Evolutionary conservation across 2,888 invertebrate genomes (phyloP), one percentile per base, ranked within the genome.

Genomic region (Theristus sp.): DNA sequence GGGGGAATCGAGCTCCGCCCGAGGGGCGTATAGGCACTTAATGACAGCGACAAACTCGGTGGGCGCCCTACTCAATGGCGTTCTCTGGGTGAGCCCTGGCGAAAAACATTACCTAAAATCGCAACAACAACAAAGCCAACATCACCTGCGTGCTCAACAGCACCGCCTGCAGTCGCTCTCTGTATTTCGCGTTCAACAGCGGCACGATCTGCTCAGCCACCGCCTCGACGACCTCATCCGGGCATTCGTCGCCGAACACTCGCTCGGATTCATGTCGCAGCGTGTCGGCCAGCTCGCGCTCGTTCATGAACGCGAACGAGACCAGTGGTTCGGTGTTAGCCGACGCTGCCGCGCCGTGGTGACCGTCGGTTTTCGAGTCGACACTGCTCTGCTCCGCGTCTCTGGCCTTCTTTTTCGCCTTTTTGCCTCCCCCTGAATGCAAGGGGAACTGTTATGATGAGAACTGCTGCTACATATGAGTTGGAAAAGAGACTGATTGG

Each of bases 101-200:
- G n/a, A n/a, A n/a, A n/a, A n/a, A n/a, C n/a, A n/a, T n/a, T n/a
- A n/a, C n/a, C n/a, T n/a, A n/a, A n/a, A n/a, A n/a, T n/a, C n/a
- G n/a, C n/a, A n/a, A n/a, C n/a, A n/a, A n/a, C n/a, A n/a, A n/a
- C n/a, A n/a, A n/a, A n/a, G n/a, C n/a, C n/a, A n/a, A n/a, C n/a
- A n/a, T n/a, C n/a, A n/a, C 49, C 60, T 30, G 24, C 47, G 60
- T 26, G 17, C 22, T 60, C 31, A 62, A 24, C 24, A 56, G 49
- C 20, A 62, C 47, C 25, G 62, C 56, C 47, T 60, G 60, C 10
- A 60, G n/a, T 20, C 31, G 31, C 26, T 60, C 57, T 1, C 56
- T 6, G 27, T 55, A 62, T 56, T 60, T 46, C 2, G 60, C 59
- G 30, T 62, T 60, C 17, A 62, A 49, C 26, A 3, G 31, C 2